These are phyloP conservation scores for Choristoneura fumiferana DNA, from an alignment of 1,140 invertebrate species.

Conservation along the genomic window DNA sequence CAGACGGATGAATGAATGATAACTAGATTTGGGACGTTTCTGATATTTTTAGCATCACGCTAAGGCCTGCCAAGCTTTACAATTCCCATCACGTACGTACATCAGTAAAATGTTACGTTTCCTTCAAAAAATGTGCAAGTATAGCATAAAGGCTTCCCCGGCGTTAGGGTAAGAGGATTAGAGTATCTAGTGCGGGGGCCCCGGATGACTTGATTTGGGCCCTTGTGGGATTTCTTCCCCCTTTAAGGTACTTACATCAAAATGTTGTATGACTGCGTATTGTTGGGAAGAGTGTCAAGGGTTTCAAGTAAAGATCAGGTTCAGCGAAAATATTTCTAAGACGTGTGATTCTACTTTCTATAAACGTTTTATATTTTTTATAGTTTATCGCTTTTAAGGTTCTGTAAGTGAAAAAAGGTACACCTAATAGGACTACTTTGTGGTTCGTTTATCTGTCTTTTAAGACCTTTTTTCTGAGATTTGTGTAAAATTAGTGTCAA, in stretches of 20 bases:
- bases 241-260: background rate
- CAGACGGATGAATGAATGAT: constrained; percentile 8
- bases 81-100: constrained; percentile 1
- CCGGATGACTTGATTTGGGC: constrained; percentile 10
- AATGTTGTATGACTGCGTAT: background rate
- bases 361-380: too few relatives aligned
- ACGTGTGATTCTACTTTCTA: too few relatives aligned
- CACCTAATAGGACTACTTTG: too few relatives aligned
- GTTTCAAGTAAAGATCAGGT: background rate
- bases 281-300: background rate
- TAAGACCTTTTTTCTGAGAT: too few relatives aligned
- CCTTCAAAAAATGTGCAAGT: constrained; percentile 16
- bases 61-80: background rate
- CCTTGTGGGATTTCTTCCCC: constrained; percentile 14
- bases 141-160: background rate
- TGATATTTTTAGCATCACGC: constrained; percentile 6
- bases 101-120: constrained; percentile 16
- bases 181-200: background rate
- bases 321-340: too few relatives aligned
- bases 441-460: too few relatives aligned
- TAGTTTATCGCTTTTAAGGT: too few relatives aligned
- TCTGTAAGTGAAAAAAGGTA: too few relatives aligned
- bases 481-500: too few relatives aligned
- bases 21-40: constrained; percentile 3
- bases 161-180: constrained; percentile 17